Base-by-base conservation (phyloP, 2,888 invertebrate genomes). In the Perithous albicinctus region DNA sequence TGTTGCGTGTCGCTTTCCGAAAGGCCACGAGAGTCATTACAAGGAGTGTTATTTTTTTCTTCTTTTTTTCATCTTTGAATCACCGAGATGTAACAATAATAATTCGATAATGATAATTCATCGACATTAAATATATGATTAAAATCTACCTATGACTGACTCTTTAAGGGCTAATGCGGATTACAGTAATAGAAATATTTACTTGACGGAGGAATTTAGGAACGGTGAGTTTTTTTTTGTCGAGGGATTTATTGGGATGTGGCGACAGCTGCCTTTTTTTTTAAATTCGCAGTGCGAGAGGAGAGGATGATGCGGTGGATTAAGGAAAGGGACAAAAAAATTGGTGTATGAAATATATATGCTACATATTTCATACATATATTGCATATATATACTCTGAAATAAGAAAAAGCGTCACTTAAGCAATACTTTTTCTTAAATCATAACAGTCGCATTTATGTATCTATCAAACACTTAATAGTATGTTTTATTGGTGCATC, bases 81-180 rank as follows among this genome's bases (percentile, higher is more conserved):
- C 89, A 89, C 86, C 88, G 87, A 91, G 86, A 88, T 88, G 84
- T 90, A 91, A 91, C 89, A 86, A 86, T 86, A 87, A 85, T 86
- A 87, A 89, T 89, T 87, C 85, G 32, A 76, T 82, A 78, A 82
- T 66, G 51, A 89, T 89, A 90, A 90, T 59, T 90, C 85, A 89
- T 91, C 89, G 82, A 90, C 89, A 90, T 90, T 90, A 89, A 91
- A 86, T 90, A 72, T 81, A 89, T 89, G 88, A 88, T 90, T 90
- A 90, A 88, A 90, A 83, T 89, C 88, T 89, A 90, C 64, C 76
- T 78, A 76, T 77, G 70, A 77, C 72, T 80, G 66, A 59, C 18
- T 75, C 41, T 87, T 89, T 84, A 86, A 89, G 85, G 87, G 83
- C 88, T 91, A 91, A 85, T 88, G 89, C 87, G 89, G 89, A 88